phyloP scores from a whole-genome alignment of 2,113 vertebrate genomes.

The Serilophus lunatus region DNA sequence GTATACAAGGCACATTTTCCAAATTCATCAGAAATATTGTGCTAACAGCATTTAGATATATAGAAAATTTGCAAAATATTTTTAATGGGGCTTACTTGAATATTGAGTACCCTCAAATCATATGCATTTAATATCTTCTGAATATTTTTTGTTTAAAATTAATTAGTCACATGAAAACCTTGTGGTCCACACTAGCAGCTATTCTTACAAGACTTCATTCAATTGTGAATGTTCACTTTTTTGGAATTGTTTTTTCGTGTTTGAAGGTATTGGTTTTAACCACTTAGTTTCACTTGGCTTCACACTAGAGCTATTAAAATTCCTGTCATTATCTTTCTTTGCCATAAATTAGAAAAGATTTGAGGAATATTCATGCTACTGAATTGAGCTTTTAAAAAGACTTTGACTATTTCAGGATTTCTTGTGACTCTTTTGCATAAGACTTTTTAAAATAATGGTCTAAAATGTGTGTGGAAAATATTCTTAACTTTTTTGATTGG shows the following conservation, averaged over 20 bases:
- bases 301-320: neutral
- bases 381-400: neutral
- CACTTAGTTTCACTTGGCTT: neutral
- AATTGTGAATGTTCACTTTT: neutral
- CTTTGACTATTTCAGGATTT: neutral
- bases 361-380: neutral
- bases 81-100: neutral
- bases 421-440: neutral
- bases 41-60: neutral
- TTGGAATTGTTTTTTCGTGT: neutral
- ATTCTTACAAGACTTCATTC: neutral
- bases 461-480: neutral
- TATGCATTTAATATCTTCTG: neutral
- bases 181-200: neutral
- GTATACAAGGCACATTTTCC: neutral
- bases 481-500: neutral
- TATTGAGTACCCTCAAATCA: neutral
- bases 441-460: neutral
- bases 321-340: neutral
- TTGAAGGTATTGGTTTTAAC: neutral
- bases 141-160: neutral
- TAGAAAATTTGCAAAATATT: neutral
- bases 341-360: neutral
- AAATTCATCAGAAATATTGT: neutral
- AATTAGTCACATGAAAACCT: neutral